Percentiles rank a stretch among this genome's conserved stretches.
Conservation (phyloP, 2,113 vertebrate species). For the Polypterus bichir region DNA sequence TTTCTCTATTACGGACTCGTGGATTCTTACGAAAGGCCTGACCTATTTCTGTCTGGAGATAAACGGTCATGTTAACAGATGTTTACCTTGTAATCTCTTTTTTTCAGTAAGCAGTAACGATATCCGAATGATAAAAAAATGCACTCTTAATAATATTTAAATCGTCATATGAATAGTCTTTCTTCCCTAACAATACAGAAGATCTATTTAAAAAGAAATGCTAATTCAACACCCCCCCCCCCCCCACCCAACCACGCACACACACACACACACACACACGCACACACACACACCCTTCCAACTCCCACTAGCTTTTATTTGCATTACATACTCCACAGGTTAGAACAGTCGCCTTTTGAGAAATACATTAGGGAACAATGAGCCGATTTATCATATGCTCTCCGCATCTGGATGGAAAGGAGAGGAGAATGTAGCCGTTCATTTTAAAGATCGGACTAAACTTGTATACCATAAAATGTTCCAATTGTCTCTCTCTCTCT, state of each 20-base stretch:
- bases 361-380: constrained; percentile 43
- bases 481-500: too few species aligned
- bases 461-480: too few species aligned
- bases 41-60: constrained; percentile 66
- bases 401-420: constrained; percentile 48
- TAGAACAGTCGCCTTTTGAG: constrained; percentile 49
- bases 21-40: constrained; percentile 66
- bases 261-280: constrained; percentile 58
- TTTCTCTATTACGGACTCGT: constrained; percentile 32
- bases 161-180: too few species aligned
- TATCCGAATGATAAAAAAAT: constrained; percentile 16
- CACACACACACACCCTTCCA: constrained; percentile 54
- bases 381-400: constrained; percentile 25
- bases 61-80: constrained; percentile 67
- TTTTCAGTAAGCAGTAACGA: constrained; percentile 57
- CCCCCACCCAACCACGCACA: constrained; percentile 39
- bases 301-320: constrained; percentile 59
- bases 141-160: too few species aligned
- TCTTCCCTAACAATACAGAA: too few species aligned
- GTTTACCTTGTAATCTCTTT: constrained; percentile 72
- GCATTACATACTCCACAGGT: constrained; percentile 69
- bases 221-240: constrained; percentile 26
- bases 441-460: constrained; percentile 18
- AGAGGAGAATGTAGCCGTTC: constrained; percentile 21
- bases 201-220: too few species aligned